Conservation (phyloP, 1,140 invertebrate species). For the Philaenus spumarius region DNA sequence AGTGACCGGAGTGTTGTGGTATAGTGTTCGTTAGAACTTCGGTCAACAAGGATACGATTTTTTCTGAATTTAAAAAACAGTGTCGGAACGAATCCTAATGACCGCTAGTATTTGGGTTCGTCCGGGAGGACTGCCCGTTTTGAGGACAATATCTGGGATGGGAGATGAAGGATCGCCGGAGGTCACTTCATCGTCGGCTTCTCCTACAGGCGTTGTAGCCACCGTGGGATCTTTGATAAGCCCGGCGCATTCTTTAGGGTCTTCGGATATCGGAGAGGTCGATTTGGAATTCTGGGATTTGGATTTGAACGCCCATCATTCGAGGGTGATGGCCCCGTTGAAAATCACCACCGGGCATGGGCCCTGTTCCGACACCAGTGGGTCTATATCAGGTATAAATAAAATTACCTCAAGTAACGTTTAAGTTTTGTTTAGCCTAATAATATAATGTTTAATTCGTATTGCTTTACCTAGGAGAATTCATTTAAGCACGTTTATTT, state of each 20-base stretch:
- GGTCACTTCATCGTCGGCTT: constrained; percentile 60
- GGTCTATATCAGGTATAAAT: constrained; percentile 42
- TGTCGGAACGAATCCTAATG: not conserved
- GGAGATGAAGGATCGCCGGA: constrained; percentile 57
- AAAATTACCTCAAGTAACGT: too few species aligned
- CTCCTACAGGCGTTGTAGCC: constrained; percentile 38
- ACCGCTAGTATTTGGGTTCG: constrained; percentile 15
- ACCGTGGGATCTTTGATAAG: constrained; percentile 43
- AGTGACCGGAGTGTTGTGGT: too few species aligned
- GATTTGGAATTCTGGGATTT: constrained; percentile 77
- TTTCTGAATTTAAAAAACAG: not conserved
- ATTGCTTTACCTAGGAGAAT: too few species aligned
- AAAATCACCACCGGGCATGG: constrained; percentile 3
- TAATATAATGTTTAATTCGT: too few species aligned
- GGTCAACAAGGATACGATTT: not conserved
- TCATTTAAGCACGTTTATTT: too few species aligned
- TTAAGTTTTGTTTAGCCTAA: too few species aligned
- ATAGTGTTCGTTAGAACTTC: too few species aligned
- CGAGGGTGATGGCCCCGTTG: constrained; percentile 11
- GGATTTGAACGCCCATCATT: constrained; percentile 42
- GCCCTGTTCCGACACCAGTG: constrained; percentile 39
- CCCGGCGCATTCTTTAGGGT: constrained; percentile 57
- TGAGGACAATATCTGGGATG: not conserved
- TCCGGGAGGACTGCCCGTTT: not conserved
- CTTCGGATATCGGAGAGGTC: constrained; percentile 56